Evolutionary conservation across 2,113 vertebrate genomes (phyloP).

Genomic region (Phaethon lepturus): DNA sequence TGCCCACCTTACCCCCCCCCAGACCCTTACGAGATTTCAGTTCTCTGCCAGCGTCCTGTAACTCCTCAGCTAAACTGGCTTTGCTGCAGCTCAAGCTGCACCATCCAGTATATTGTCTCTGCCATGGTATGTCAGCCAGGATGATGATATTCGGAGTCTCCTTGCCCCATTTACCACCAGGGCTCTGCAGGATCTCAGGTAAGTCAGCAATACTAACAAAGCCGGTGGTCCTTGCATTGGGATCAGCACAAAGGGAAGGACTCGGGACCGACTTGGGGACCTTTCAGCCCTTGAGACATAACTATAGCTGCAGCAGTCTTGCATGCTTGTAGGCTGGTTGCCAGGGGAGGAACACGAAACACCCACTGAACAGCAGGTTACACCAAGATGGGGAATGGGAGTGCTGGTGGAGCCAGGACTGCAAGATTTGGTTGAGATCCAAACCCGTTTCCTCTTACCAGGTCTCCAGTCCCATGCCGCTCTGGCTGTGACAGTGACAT

Average conservation of each 20-base stretch:
- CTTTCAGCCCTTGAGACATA: neutral
- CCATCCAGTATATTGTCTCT: neutral
- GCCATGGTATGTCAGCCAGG: neutral
- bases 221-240: neutral
- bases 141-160: neutral
- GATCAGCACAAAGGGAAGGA: rapidly evolving
- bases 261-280: rapidly evolving
- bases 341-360: neutral
- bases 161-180: neutral
- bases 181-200: neutral
- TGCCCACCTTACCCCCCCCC: neutral
- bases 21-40: neutral
- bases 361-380: neutral
- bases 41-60: neutral
- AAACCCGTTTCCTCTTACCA: neutral
- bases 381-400: rapidly evolving
- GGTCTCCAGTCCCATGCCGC: neutral
- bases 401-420: neutral
- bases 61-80: neutral
- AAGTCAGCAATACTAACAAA: neutral
- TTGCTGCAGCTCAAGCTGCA: neutral
- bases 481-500: neutral
- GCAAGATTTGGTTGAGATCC: neutral
- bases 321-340: neutral
- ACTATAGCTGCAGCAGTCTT: neutral